Percentiles rank a stretch among this genome's conserved stretches.
Conservation (phyloP, 1,140 invertebrate species). For the Zaprionus africanus region DNA sequence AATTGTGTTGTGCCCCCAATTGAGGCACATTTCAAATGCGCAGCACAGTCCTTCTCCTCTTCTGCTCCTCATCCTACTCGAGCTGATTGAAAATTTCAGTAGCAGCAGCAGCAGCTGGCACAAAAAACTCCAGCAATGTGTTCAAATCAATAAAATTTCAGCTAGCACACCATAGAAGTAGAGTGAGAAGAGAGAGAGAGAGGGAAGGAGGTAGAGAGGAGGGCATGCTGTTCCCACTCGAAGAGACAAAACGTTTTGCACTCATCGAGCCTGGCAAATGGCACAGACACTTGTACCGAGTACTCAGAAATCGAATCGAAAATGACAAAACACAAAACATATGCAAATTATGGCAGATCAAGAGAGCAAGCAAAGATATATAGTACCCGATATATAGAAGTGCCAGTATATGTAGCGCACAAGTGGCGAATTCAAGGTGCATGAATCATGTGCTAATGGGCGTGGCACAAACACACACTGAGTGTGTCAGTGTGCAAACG, state of each 20-base stretch:
- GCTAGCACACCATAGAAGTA: slow-evolving; percentile 19
- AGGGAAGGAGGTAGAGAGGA: not conserved
- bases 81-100: slow-evolving; percentile 15
- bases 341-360: slow-evolving; percentile 33
- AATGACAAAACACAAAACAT: slow-evolving; percentile 34
- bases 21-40: slow-evolving; percentile 17
- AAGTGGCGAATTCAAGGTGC: slow-evolving; percentile 8
- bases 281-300: slow-evolving; percentile 1
- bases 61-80: not conserved
- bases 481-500: slow-evolving; percentile 14
- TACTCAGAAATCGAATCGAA: slow-evolving; percentile 12
- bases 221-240: not conserved
- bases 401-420: not conserved
- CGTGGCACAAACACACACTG: not conserved
- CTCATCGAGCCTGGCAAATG: slow-evolving; percentile 9
- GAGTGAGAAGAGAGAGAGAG: not conserved
- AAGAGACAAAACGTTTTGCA: slow-evolving; percentile 23
- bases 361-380: slow-evolving; percentile 1
- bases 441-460: slow-evolving; percentile 6
- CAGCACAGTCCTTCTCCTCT: not conserved
- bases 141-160: slow-evolving; percentile 40
- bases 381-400: not conserved
- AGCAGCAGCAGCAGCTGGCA: slow-evolving; percentile 7
- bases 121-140: slow-evolving; percentile 13
- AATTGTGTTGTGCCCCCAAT: not conserved